Conservation (phyloP, 2,888 invertebrate genomes). For the Noctua pronuba region DNA sequence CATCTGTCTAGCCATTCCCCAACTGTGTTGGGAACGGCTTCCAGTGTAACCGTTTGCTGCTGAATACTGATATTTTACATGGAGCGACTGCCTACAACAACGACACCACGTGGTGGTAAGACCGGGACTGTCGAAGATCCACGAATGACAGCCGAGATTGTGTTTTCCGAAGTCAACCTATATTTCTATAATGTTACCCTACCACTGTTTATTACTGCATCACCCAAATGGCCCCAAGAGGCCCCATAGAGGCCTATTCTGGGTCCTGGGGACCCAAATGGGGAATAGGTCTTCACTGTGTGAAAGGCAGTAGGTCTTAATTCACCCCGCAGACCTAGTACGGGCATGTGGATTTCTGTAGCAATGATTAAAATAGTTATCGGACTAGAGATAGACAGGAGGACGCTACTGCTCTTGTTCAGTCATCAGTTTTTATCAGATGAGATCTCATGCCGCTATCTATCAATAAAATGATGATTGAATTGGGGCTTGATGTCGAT, state of each 20-base stretch:
- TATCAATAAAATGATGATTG: neutral
- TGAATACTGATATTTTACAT: neutral
- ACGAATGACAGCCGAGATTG: neutral
- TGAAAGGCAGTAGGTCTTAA: neutral
- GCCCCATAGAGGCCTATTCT: too few relatives aligned
- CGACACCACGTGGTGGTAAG: neutral
- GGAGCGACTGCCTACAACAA: neutral
- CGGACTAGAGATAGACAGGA: neutral
- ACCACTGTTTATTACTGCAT: neutral
- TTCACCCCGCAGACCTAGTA: neutral
- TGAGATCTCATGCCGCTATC: constrained; percentile 5
- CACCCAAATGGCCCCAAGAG: too few relatives aligned
- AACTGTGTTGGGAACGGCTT: neutral
- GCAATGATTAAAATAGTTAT: neutral
- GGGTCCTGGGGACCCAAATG: too few relatives aligned
- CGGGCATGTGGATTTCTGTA: neutral
- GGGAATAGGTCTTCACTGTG: neutral
- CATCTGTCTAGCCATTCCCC: neutral
- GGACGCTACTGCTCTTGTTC: constrained; percentile 22
- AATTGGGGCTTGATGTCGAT: constrained; percentile 17
- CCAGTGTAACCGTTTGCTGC: neutral
- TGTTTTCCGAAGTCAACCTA: neutral
- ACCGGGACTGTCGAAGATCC: neutral
- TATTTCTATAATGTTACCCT: too few relatives aligned
- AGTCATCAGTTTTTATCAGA: constrained; percentile 24